A percentile compares a stretch with the other conserved stretches of the same genome.
Conservation (phyloP, 2,797 vertebrate species). For the Monodelphis domestica region DNA sequence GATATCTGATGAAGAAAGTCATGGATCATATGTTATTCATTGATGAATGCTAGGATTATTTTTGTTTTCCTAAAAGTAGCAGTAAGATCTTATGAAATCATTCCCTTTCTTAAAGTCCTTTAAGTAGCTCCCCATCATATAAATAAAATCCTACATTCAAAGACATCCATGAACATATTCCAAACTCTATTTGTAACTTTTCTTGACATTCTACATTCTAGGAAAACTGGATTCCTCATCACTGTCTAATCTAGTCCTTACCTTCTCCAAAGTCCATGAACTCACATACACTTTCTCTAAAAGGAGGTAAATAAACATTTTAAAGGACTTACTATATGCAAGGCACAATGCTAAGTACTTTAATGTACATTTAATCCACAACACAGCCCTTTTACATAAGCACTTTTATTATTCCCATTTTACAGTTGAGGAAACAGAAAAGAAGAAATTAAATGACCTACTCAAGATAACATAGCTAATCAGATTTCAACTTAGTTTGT, state of each 20-base stretch:
- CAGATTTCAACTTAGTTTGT: not conserved
- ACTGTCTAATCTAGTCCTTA: not conserved
- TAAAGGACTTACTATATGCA: not conserved
- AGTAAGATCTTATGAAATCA: not conserved
- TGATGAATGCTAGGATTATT: not conserved
- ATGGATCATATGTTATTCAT: conserved; percentile 2
- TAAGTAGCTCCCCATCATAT: not conserved
- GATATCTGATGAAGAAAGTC: not conserved
- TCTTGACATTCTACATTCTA: not conserved
- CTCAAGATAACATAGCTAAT: not conserved
- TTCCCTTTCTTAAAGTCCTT: not conserved
- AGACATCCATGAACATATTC: not conserved
- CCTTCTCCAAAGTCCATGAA: not conserved
- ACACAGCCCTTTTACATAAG: no score
- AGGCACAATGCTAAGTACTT: no score
- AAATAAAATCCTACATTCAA: not conserved
- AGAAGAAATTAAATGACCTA: not conserved
- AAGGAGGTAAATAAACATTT: not conserved
- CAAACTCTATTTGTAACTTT: not conserved
- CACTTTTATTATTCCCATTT: no score
- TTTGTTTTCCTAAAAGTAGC: not conserved
- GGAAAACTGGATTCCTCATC: not conserved
- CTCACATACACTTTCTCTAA: not conserved
- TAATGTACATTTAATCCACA: no score
- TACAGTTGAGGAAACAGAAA: no score